Percentiles rank a stretch among this genome's conserved stretches.
Evolutionary conservation across 2,888 invertebrate species (phyloP).

Genomic region (Parasteatoda lunata): DNA sequence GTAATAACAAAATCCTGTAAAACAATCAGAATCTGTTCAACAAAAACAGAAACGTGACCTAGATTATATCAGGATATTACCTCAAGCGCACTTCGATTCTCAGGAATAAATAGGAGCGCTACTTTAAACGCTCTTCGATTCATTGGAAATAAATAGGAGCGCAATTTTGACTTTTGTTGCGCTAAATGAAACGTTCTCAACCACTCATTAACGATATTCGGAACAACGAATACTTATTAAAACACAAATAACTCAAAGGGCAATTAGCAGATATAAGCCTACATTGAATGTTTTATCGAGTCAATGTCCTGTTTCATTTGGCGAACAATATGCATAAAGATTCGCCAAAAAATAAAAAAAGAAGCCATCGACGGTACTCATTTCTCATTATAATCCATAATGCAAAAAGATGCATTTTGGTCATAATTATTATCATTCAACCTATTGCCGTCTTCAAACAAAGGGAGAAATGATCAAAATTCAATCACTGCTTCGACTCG

Average conservation of each 20-base stretch:
- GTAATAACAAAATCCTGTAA: too few relatives aligned
- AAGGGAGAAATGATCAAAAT: constrained; percentile 59
- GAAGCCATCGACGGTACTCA: constrained; percentile 11
- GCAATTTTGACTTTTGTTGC: neutral
- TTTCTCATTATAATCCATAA: constrained; percentile 46
- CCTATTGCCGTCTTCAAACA: constrained; percentile 31
- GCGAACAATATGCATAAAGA: constrained; percentile 9
- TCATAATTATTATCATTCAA: constrained; percentile 50
- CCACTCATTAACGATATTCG: neutral
- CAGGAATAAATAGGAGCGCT: too few relatives aligned
- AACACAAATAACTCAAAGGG: neutral
- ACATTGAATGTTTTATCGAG: constrained; percentile 8
- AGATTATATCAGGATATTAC: too few relatives aligned
- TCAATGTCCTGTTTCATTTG: constrained; percentile 39
- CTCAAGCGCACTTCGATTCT: too few relatives aligned
- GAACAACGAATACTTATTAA: neutral
- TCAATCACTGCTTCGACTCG: constrained; percentile 63
- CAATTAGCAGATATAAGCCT: neutral
- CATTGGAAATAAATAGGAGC: neutral
- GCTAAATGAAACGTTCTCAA: neutral
- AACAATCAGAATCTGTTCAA: too few relatives aligned
- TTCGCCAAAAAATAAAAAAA: neutral
- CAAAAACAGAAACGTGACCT: too few relatives aligned
- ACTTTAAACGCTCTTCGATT: neutral
- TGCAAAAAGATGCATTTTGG: constrained; percentile 23